phyloP scores from a whole-genome alignment of 2,888 invertebrate species.

The Leptinotarsa rubiginosa region DNA sequence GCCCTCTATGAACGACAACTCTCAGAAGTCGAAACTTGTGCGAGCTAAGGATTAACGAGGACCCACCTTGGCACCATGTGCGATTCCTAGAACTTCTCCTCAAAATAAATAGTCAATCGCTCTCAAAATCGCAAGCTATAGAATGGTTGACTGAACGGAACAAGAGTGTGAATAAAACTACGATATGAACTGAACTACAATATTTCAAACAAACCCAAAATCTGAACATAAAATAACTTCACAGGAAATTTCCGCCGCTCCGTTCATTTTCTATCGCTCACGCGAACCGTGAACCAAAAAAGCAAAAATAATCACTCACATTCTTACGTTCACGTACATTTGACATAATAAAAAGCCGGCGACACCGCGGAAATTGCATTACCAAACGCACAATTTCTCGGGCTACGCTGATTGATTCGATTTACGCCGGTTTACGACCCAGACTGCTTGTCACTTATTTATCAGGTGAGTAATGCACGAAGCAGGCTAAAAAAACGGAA shows the following conservation, averaged over 20 bases:
- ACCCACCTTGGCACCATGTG: no score
- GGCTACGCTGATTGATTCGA: constrained; percentile 29
- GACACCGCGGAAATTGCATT: constrained; percentile 17
- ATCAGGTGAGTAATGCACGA: constrained; percentile 29
- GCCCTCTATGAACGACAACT: no score
- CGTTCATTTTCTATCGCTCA: neutral
- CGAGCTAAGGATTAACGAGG: no score
- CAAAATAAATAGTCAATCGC: no score
- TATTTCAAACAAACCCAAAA: neutral
- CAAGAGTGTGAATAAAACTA: no score
- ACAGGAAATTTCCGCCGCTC: neutral
- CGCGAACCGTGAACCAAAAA: neutral
- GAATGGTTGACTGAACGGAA: no score
- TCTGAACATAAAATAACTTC: neutral
- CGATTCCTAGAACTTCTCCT: no score
- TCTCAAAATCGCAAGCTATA: no score
- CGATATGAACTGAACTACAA: no score
- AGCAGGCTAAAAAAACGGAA: constrained; percentile 1
- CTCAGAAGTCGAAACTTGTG: no score
- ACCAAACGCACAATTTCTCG: constrained; percentile 20
- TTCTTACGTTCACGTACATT: constrained; percentile 18
- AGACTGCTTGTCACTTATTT: constrained; percentile 24
- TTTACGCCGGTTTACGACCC: constrained; percentile 27
- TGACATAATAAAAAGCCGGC: constrained; percentile 8
- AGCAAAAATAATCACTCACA: constrained; percentile 4